Evolutionary conservation across 2,888 invertebrate species (phyloP).

Genomic region (Nematopogon swammerdamellus): DNA sequence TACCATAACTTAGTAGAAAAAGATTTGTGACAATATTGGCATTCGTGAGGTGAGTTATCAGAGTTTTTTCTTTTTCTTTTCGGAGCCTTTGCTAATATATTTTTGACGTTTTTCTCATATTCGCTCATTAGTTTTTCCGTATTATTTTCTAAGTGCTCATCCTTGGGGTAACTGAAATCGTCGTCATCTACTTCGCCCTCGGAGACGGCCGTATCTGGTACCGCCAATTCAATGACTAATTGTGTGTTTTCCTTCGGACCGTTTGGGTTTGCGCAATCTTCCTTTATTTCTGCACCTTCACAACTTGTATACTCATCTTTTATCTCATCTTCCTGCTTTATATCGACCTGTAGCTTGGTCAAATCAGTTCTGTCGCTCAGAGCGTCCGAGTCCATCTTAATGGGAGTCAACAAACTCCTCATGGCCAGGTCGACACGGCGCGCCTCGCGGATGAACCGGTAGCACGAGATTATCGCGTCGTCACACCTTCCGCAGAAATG

Average conservation of each 20-base stretch:
- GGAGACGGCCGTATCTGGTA: slow-evolving; percentile 18
- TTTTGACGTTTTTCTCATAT: slow-evolving; percentile 13
- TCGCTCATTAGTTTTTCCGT: not conserved
- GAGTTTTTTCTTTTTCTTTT: not conserved
- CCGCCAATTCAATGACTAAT: slow-evolving; percentile 19
- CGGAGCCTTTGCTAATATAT: slow-evolving; percentile 12
- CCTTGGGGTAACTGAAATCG: not conserved
- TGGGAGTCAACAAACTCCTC: slow-evolving; percentile 18
- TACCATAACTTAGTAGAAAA: slow-evolving; percentile 38
- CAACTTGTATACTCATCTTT: not conserved
- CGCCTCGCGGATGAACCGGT: slow-evolving; percentile 41
- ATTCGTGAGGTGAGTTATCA: slow-evolving; percentile 9
- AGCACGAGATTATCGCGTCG: slow-evolving; percentile 44
- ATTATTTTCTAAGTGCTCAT: not conserved
- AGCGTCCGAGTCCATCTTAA: not conserved
- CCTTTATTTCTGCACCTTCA: not conserved
- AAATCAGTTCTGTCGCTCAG: not conserved
- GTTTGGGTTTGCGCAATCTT: not conserved
- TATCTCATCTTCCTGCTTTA: not conserved
- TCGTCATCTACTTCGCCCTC: slow-evolving; percentile 9
- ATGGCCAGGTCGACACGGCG: slow-evolving; percentile 32
- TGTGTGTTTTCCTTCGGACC: no score
- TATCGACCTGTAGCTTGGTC: not conserved
- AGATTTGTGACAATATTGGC: slow-evolving; percentile 27
- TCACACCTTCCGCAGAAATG: slow-evolving; percentile 48